phyloP scores from a whole-genome alignment of 2,888 invertebrate genomes.

The Taphrorychus bicolor region DNA sequence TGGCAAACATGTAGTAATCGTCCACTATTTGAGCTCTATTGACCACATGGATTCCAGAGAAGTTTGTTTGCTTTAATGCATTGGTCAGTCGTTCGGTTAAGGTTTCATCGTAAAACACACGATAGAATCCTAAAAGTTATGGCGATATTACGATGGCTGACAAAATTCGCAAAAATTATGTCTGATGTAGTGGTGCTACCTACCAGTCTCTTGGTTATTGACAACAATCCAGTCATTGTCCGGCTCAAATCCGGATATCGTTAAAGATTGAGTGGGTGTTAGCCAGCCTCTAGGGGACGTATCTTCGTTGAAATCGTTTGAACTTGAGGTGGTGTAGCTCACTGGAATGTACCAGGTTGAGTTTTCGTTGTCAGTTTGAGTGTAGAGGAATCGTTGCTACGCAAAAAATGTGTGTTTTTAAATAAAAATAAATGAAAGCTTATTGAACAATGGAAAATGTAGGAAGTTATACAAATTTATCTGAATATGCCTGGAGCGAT shows the following conservation, averaged over 20 bases:
- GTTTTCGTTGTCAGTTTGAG: conserved; percentile 18
- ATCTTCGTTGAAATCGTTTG: conserved; percentile 53
- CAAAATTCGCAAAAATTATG: no score
- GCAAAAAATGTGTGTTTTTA: no score
- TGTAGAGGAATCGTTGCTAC: conserved; percentile 35
- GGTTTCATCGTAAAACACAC: conserved; percentile 66
- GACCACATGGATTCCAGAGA: conserved; percentile 61
- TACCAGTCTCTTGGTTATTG: conserved; percentile 34
- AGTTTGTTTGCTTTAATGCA: conserved; percentile 60
- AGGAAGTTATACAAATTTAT: no score
- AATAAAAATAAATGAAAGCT: no score
- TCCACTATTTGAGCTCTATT: conserved; percentile 78
- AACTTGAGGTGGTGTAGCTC: conserved; percentile 60
- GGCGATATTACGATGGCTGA: background rate
- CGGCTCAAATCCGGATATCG: conserved; percentile 4
- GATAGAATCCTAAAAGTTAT: conserved; percentile 64
- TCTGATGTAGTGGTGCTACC: no score
- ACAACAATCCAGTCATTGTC: conserved; percentile 36
- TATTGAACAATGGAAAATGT: no score
- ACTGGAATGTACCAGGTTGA: conserved; percentile 62
- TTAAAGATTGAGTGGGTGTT: conserved; percentile 41
- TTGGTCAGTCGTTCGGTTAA: conserved; percentile 70
- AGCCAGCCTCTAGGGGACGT: conserved; percentile 55
- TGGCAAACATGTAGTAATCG: conserved; percentile 73
- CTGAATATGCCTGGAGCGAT: no score